Conservation (phyloP, 2,888 invertebrate genomes). For the Ichneumon xanthorius region DNA sequence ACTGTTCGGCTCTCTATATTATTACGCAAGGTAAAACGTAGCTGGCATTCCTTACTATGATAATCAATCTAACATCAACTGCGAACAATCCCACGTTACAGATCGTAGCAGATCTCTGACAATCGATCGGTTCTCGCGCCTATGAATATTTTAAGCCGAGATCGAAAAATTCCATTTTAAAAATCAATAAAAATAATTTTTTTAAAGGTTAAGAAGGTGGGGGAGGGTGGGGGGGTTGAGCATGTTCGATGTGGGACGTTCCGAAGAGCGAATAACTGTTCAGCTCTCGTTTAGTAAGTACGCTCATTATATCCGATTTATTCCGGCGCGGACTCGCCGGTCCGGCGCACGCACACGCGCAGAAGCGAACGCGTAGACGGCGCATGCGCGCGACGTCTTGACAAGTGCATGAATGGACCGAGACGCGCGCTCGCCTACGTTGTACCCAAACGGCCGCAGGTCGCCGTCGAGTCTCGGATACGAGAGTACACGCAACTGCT, state of each 20-base stretch:
- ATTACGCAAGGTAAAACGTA: no score
- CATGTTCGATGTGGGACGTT: conserved; percentile 35
- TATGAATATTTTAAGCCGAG: no score
- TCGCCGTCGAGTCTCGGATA: not conserved
- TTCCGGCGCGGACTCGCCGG: conserved; percentile 34
- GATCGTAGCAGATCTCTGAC: no score
- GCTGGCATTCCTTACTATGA: not conserved
- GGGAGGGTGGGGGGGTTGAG: no score
- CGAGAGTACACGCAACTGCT: not conserved
- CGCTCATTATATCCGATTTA: conserved; percentile 59
- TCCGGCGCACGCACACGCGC: conserved; percentile 9
- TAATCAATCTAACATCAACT: conserved; percentile 11
- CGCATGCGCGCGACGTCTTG: conserved; percentile 9
- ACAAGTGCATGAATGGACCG: conserved; percentile 38
- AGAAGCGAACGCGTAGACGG: not conserved
- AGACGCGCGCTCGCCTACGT: conserved; percentile 2
- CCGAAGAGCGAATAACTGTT: not conserved
- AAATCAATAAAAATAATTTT: no score
- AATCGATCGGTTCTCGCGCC: not conserved
- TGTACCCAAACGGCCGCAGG: not conserved
- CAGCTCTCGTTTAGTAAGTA: conserved; percentile 21
- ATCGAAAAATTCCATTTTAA: no score
- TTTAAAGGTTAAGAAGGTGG: no score
- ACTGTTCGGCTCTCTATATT: conserved; percentile 3
- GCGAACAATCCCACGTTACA: not conserved